A percentile compares a stretch with the other conserved stretches of the same genome.
Conservation (phyloP, 2,113 vertebrate genomes). For the Mionectes macconnelli region DNA sequence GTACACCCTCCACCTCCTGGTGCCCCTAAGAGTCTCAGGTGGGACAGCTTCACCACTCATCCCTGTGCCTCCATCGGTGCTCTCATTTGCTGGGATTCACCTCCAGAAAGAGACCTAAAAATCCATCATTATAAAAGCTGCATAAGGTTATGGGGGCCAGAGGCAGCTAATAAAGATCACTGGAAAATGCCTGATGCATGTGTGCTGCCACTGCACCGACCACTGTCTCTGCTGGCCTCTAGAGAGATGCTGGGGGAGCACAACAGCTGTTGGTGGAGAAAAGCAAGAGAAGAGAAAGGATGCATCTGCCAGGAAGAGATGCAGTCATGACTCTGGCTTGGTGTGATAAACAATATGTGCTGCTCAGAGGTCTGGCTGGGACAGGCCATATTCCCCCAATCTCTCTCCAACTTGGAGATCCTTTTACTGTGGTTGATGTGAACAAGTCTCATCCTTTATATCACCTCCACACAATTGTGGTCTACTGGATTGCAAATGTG, state of each 20-base stretch:
- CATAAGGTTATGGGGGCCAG: not conserved
- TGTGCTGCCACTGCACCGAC: not conserved
- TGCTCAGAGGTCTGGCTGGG: not conserved
- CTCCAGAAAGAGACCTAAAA: not conserved
- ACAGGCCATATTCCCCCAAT: not conserved
- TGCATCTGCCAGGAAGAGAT: not conserved
- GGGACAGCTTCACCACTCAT: not conserved
- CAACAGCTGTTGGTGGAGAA: not conserved
- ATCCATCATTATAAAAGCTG: not conserved
- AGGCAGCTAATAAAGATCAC: not conserved
- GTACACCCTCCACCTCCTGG: not conserved
- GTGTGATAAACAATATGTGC: not conserved
- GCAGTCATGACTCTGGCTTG: not conserved
- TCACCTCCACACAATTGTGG: not conserved
- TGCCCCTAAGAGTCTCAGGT: not conserved
- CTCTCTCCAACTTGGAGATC: not conserved
- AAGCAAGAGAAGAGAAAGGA: not conserved
- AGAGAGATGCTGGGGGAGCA: not conserved
- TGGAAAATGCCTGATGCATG: not conserved
- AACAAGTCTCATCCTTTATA: not conserved
- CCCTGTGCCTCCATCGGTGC: rapidly evolving
- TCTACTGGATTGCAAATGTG: not conserved
- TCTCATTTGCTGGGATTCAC: not conserved
- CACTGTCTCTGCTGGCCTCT: not conserved
- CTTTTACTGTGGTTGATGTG: not conserved